Percentiles rank a stretch among this genome's conserved stretches.
These are phyloP conservation scores for Pterocles gutturalis DNA, from an alignment of 2,113 vertebrate species.

Conservation along the genomic window DNA sequence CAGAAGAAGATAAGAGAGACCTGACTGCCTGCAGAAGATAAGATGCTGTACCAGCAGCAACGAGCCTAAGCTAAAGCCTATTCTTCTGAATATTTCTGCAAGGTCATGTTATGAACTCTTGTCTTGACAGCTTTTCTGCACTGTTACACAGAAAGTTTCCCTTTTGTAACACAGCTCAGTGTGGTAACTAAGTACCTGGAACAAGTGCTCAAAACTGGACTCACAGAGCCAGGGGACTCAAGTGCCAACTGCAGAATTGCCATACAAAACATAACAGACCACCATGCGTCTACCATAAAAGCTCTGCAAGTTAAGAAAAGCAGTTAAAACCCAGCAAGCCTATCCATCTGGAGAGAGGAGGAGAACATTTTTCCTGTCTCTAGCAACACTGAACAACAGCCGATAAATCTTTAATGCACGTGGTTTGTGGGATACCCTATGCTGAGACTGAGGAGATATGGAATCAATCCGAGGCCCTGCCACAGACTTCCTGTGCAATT, in stretches of 20 bases:
- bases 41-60: background rate
- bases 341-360: constrained; percentile 53
- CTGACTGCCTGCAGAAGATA: background rate
- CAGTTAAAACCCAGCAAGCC: constrained; percentile 2
- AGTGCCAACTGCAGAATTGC: background rate
- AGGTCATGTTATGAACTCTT: background rate
- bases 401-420: constrained; percentile 70
- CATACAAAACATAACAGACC: background rate
- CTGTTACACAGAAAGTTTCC: background rate
- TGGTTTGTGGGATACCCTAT: constrained; percentile 56
- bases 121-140: background rate
- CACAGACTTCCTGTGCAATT: constrained; percentile 63
- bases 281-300: background rate
- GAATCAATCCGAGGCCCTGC: constrained; percentile 59
- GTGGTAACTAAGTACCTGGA: background rate
- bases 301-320: background rate
- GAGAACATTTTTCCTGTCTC: constrained; percentile 58
- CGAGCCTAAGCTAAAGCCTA: background rate
- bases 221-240: background rate
- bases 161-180: background rate
- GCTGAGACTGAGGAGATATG: constrained; percentile 34
- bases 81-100: background rate
- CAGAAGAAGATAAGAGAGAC: background rate
- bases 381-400: constrained; percentile 67
- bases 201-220: background rate